These are phyloP conservation scores for Lichenostomus cassidix DNA, from an alignment of 2,113 vertebrate genomes.

Conservation along the genomic window DNA sequence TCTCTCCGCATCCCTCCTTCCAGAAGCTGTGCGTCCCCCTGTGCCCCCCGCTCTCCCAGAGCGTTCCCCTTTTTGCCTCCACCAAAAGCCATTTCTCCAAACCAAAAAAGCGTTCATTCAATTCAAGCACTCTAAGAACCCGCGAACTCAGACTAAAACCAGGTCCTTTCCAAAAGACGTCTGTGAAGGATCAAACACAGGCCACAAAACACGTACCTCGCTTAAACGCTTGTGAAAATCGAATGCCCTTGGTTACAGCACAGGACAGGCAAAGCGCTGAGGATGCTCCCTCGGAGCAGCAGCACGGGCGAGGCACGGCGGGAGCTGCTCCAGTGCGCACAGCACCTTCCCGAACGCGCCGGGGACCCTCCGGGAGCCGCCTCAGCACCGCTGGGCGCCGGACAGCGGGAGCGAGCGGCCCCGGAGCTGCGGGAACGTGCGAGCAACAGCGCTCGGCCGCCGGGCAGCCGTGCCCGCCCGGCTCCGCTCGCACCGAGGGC, in stretches of 20 bases:
- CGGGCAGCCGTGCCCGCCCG: background rate
- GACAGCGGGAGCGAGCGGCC: background rate
- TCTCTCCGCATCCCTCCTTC: background rate
- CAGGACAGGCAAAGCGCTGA: background rate
- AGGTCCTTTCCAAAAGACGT: background rate
- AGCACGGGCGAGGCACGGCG: background rate
- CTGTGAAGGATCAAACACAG: background rate
- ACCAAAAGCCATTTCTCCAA: background rate
- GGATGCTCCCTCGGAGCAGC: background rate
- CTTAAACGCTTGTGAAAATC: background rate
- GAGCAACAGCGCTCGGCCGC: background rate
- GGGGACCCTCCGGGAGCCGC: background rate
- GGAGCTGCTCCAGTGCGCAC: background rate
- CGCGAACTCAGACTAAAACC: background rate
- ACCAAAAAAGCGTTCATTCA: background rate
- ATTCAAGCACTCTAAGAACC: background rate
- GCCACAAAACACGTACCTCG: background rate
- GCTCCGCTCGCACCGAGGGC: background rate
- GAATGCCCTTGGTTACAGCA: background rate
- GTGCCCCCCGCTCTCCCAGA: background rate
- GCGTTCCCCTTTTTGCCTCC: background rate
- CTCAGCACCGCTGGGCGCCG: background rate
- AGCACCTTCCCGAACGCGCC: background rate
- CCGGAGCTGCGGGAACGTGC: background rate
- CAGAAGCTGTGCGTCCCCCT: background rate